Conservation (phyloP, 2,797 vertebrate species). For the Lacerta agilis region DNA sequence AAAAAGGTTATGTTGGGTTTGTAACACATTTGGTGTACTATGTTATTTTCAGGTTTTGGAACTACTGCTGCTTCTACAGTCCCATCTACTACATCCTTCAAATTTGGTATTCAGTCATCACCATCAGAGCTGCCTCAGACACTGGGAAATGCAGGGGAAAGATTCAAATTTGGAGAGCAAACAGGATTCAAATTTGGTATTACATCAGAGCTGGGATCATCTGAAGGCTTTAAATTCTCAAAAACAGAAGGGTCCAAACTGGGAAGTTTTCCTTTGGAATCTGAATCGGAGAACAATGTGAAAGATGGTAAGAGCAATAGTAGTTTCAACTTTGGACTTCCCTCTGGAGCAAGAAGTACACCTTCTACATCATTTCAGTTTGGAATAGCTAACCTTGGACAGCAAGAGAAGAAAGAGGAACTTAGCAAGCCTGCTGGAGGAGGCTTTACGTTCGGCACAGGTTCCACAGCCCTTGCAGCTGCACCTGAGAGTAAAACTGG, state of each 20-base stretch:
- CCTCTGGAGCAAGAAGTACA: conserved; percentile 65
- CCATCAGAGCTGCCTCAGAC: conserved; percentile 76
- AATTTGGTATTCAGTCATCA: conserved; percentile 77
- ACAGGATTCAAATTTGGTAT: conserved; percentile 85
- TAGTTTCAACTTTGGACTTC: conserved; percentile 85
- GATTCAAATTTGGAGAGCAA: conserved; percentile 85
- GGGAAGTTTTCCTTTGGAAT: conserved; percentile 77
- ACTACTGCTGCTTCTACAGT: conserved; percentile 68
- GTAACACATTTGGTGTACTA: background rate
- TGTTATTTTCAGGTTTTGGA: conserved; percentile 75
- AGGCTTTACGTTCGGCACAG: conserved; percentile 83
- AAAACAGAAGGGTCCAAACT: conserved; percentile 86
- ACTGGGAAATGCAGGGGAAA: conserved; percentile 70
- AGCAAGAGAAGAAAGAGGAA: conserved; percentile 81
- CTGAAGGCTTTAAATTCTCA: conserved; percentile 79
- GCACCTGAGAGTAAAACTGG: conserved; percentile 78
- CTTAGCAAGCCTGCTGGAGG: conserved; percentile 68
- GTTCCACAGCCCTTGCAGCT: conserved; percentile 67
- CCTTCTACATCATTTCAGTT: conserved; percentile 76
- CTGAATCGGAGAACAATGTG: conserved; percentile 82
- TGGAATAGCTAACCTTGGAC: conserved; percentile 70
- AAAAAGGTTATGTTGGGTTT: background rate
- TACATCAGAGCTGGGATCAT: conserved; percentile 74
- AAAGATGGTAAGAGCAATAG: conserved; percentile 77
- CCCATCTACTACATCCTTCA: conserved; percentile 74